These are phyloP conservation scores for Lagorchestes hirsutus DNA, from an alignment of 2,797 vertebrate genomes.

Conservation along the genomic window DNA sequence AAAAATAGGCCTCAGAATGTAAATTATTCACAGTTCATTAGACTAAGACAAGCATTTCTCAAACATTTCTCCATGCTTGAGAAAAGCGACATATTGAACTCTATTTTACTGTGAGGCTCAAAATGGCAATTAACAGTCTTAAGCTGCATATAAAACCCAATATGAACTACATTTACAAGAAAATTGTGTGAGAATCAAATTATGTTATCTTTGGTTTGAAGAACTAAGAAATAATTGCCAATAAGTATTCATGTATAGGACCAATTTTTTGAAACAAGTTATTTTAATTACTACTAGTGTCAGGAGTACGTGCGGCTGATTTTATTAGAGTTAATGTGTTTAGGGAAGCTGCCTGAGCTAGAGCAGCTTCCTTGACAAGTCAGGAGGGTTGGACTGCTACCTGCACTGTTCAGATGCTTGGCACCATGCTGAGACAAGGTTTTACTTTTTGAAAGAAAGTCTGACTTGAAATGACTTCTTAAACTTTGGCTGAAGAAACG, in stretches of 20 bases:
- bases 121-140: conserved; percentile 89
- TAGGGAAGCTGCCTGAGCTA: conserved; percentile 84
- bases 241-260: conserved; percentile 90
- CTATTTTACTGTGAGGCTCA: conserved; percentile 87
- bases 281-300: conserved; percentile 89
- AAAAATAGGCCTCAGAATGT: conserved; percentile 86
- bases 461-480: conserved; percentile 61
- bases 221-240: conserved; percentile 90
- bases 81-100: conserved; percentile 88
- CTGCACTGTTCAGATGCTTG: conserved; percentile 72
- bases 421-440: conserved; percentile 64
- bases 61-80: conserved; percentile 85
- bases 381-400: conserved; percentile 80
- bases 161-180: conserved; percentile 86
- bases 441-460: conserved; percentile 76
- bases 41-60: conserved; percentile 87
- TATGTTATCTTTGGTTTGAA: conserved; percentile 89
- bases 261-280: conserved; percentile 87
- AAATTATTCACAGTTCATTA: conserved; percentile 90
- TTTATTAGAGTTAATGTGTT: conserved; percentile 88
- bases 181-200: conserved; percentile 90
- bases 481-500: conserved; percentile 55
- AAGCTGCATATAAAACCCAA: conserved; percentile 87
- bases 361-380: conserved; percentile 82
- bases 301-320: conserved; percentile 86